Percentiles rank a stretch among this genome's conserved stretches.
phyloP scores from a whole-genome alignment of 2,113 vertebrate species.

The Pelodiscus sinensis region DNA sequence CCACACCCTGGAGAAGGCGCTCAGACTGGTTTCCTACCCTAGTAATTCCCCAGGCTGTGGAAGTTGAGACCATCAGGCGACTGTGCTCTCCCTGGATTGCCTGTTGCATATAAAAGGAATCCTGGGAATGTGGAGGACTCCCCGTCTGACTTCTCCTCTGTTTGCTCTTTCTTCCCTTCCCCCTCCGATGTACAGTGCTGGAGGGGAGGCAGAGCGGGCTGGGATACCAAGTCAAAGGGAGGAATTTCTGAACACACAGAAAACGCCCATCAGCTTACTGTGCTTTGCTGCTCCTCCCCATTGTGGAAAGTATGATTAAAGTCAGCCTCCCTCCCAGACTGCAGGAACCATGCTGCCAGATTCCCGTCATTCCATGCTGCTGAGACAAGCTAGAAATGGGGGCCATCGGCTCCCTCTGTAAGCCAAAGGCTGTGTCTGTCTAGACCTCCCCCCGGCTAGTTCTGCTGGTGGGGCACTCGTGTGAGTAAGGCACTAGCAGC shows the following conservation, averaged over 20 bases:
- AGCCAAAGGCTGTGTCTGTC: slow-evolving; percentile 60
- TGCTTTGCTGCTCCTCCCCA: background rate
- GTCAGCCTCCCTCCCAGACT: slow-evolving; percentile 26
- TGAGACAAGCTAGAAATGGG: slow-evolving; percentile 71
- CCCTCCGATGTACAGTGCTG: background rate
- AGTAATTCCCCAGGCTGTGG: background rate
- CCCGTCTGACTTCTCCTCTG: background rate
- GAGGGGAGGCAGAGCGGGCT: background rate
- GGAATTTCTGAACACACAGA: background rate
- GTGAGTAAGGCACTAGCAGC: background rate
- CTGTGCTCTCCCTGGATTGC: slow-evolving; percentile 14
- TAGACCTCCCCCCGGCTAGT: slow-evolving; percentile 38
- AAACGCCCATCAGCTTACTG: background rate
- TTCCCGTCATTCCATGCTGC: slow-evolving; percentile 73
- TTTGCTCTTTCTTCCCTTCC: background rate
- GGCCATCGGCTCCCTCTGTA: slow-evolving; percentile 48
- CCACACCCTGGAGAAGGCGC: slow-evolving; percentile 13
- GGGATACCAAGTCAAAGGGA: background rate
- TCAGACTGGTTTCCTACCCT: slow-evolving; percentile 30
- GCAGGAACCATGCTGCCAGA: slow-evolving; percentile 54
- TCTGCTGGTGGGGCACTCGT: slow-evolving; percentile 51
- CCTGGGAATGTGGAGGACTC: background rate
- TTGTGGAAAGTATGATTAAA: slow-evolving; percentile 59
- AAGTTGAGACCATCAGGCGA: slow-evolving; percentile 20
- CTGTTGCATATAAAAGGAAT: slow-evolving; percentile 9